Conservation (phyloP, 2,797 vertebrate genomes). For the Hydrophis major region DNA sequence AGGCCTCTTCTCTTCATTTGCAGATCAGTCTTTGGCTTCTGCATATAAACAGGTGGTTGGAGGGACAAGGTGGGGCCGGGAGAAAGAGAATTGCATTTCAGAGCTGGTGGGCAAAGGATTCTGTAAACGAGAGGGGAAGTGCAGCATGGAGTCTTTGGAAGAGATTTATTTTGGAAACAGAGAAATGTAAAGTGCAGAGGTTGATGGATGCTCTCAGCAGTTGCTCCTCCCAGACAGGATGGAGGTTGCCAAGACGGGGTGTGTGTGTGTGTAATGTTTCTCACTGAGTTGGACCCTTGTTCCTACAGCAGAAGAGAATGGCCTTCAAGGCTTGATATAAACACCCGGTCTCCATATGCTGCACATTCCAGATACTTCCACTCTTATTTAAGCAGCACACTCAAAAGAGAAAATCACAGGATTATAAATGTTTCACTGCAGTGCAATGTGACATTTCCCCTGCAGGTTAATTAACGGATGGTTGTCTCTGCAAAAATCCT, state of each 20-base stretch:
- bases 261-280: background rate
- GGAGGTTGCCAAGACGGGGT: background rate
- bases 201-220: background rate
- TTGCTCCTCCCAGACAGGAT: background rate
- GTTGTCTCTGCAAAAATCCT: background rate
- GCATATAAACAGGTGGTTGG: constrained; percentile 11
- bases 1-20: background rate
- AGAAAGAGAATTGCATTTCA: constrained; percentile 17
- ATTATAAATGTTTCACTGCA: background rate
- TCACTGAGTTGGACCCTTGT: background rate
- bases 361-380: constrained; percentile 20
- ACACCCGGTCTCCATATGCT: constrained; percentile 15
- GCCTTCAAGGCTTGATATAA: background rate
- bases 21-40: constrained; percentile 5
- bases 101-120: background rate
- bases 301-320: background rate
- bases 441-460: background rate
- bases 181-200: constrained; percentile 10
- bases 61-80: background rate
- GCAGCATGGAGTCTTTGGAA: accelerated
- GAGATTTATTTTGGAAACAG: constrained; percentile 30
- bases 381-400: background rate
- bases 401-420: background rate
- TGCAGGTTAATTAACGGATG: background rate
- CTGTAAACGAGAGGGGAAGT: background rate